phyloP scores from a whole-genome alignment of 2,797 vertebrate genomes.

The Potorous gilbertii region DNA sequence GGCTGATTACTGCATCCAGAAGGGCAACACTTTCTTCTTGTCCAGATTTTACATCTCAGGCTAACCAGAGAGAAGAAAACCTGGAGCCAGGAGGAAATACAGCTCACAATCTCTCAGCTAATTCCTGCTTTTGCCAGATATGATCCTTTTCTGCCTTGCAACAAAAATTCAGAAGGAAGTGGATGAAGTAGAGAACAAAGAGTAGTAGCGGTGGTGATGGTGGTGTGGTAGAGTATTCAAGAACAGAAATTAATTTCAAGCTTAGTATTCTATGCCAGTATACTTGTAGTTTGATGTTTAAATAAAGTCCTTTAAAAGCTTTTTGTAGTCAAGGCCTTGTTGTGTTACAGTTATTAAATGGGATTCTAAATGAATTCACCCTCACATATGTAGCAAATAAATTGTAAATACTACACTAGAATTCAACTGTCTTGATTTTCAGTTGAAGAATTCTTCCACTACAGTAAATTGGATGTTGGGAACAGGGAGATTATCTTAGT shows the following conservation, averaged over 20 bases:
- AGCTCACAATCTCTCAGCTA: too few relatives aligned
- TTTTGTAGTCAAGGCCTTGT: neutral
- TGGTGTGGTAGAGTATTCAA: neutral
- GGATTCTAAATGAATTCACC: neutral
- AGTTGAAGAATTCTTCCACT: too few relatives aligned
- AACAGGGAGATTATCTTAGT: neutral
- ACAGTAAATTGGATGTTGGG: too few relatives aligned
- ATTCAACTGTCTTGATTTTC: neutral
- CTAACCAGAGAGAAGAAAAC: neutral
- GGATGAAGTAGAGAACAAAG: neutral
- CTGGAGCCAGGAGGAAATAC: too few relatives aligned
- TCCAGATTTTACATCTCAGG: fast-evolving
- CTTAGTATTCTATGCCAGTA: neutral
- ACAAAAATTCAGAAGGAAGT: too few relatives aligned
- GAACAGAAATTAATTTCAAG: conserved; percentile 2
- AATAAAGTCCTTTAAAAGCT: neutral
- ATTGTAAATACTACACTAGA: conserved; percentile 22
- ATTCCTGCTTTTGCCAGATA: too few relatives aligned
- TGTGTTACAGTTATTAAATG: neutral
- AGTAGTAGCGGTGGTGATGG: neutral
- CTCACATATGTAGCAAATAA: neutral
- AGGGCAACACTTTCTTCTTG: conserved; percentile 12
- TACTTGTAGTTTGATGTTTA: neutral
- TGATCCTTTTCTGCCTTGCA: too few relatives aligned
- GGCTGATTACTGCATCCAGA: conserved; percentile 30